These are phyloP conservation scores for Cyclargus thomasi DNA, from an alignment of 1,140 invertebrate species.

Conservation along the genomic window DNA sequence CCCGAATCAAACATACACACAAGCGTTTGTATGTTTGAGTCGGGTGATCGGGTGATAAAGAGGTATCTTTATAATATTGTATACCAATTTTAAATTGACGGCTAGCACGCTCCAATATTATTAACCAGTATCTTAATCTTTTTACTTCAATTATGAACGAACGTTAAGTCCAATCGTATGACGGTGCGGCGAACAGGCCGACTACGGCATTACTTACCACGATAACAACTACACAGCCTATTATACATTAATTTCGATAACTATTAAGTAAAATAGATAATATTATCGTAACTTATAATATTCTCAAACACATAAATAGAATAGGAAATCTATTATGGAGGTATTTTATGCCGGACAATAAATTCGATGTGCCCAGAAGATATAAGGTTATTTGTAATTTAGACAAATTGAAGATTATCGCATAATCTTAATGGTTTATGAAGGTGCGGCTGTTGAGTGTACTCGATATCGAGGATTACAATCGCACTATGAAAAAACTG, in stretches of 20 bases:
- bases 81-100: neutral
- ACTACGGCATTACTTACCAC: neutral
- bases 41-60: no score
- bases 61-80: no score
- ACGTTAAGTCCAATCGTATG: neutral
- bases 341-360: neutral
- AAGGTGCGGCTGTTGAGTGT: neutral
- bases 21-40: no score
- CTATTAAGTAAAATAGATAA: neutral
- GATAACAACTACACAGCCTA: neutral
- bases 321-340: neutral
- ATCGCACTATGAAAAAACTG: neutral
- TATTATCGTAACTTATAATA: constrained; percentile 4
- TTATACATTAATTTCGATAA: constrained; percentile 9
- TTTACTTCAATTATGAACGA: no score
- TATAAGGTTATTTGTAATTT: neutral
- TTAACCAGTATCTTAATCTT: neutral
- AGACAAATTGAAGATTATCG: neutral
- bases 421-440: neutral
- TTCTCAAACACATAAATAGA: neutral
- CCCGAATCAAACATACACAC: no score
- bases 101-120: neutral
- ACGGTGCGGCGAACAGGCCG: neutral
- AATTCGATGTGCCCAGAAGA: neutral
- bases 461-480: neutral